These are phyloP conservation scores for Cyanoramphus novaezelandiae DNA, from an alignment of 2,113 vertebrate genomes.

Conservation along the genomic window DNA sequence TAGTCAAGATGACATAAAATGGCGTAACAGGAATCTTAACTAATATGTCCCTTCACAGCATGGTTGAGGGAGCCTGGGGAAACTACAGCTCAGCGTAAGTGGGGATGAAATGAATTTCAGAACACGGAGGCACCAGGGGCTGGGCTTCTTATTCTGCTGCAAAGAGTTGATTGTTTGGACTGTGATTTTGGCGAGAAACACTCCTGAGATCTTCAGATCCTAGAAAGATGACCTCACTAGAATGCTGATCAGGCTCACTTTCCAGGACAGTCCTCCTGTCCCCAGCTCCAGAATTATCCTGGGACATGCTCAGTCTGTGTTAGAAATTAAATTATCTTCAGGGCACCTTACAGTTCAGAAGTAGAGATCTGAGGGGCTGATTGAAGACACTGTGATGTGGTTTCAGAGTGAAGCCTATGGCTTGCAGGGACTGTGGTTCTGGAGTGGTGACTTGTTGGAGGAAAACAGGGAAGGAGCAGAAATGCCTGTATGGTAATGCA, in stretches of 20 bases:
- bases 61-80: neutral
- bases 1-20: neutral
- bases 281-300: neutral
- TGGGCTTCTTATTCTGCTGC: rapidly evolving
- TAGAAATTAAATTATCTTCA: too few species aligned
- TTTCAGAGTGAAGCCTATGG: neutral
- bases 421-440: neutral
- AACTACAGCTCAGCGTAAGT: neutral
- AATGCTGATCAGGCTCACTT: rapidly evolving
- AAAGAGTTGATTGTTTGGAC: neutral
- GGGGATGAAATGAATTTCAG: neutral
- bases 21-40: neutral
- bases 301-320: rapidly evolving
- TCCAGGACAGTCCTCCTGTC: neutral
- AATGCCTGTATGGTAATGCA: neutral
- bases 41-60: rapidly evolving
- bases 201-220: neutral
- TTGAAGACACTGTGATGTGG: neutral
- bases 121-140: neutral
- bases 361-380: neutral
- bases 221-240: neutral
- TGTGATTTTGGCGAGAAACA: neutral
- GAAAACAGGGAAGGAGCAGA: neutral
- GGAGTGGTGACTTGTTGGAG: neutral
- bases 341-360: rapidly evolving